phyloP scores from a whole-genome alignment of 1,140 invertebrate species.

The Drosophila biarmipes region DNA sequence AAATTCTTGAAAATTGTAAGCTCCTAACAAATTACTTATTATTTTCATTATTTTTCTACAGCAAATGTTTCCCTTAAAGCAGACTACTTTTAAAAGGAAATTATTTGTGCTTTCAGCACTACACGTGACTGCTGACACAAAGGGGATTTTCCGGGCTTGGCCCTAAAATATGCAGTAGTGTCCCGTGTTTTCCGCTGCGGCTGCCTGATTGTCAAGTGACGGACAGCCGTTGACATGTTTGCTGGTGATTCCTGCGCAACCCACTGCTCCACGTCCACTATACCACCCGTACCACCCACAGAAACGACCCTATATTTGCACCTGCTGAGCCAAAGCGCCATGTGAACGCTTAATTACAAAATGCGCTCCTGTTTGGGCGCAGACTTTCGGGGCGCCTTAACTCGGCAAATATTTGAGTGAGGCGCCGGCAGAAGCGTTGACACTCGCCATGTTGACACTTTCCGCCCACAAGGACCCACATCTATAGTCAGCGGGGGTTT shows the following conservation, averaged over 20 bases:
- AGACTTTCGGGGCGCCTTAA: slow-evolving; percentile 33
- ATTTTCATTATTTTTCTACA: no score
- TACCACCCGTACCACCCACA: neutral
- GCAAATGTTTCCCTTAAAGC: neutral
- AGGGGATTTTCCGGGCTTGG: slow-evolving; percentile 7
- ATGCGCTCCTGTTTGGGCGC: slow-evolving; percentile 42
- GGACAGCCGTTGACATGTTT: slow-evolving; percentile 47
- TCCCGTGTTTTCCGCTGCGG: slow-evolving; percentile 20
- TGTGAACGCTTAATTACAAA: slow-evolving; percentile 79
- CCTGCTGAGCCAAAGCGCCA: slow-evolving; percentile 44
- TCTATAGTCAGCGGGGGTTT: slow-evolving; percentile 6
- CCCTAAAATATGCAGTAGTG: slow-evolving; percentile 48
- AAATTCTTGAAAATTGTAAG: no score
- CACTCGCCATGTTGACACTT: slow-evolving; percentile 30
- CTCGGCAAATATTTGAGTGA: slow-evolving; percentile 44
- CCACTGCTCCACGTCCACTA: neutral
- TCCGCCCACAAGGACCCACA: slow-evolving; percentile 9
- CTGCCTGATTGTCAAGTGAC: slow-evolving; percentile 43
- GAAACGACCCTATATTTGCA: neutral
- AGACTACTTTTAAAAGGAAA: neutral
- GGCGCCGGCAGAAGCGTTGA: slow-evolving; percentile 32
- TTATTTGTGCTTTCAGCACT: neutral
- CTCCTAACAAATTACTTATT: no score
- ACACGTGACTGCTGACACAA: neutral
- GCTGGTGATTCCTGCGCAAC: slow-evolving; percentile 10